Base-by-base conservation (phyloP, 2,888 invertebrate species). In the Bombylius discolor region DNA sequence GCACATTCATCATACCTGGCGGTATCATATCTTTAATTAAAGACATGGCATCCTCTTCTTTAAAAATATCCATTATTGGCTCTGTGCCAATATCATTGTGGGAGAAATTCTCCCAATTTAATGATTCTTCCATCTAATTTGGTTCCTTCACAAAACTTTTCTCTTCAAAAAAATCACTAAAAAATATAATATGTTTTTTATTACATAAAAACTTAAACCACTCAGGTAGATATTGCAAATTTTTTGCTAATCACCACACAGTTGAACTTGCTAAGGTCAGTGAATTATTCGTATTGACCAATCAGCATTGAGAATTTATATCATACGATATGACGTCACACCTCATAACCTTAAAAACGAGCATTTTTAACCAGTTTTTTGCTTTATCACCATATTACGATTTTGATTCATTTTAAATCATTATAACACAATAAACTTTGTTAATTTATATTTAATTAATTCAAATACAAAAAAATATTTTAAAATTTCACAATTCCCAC, bases 291-390 rank as follows among this genome's bases (percentile, higher is more conserved):
- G 42, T 47, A 60, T 61, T 62, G 62, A 64, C 71, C 71, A 71
- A 71, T 71, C 70, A 70, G 63, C 68, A 60, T 55, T 55, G 64
- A 61, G 63, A 64, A 64, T 63, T 62, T 59, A 66, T 56, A 71
- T 72, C 72, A 70, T 70, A 70, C 72, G 71, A 72, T 72, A 64
- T 71, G 69, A 68, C 69, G 68, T 65, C 67, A 65, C 63, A 50
- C 31, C 42, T 51, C 13, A 48, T 33, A 33, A 46, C 51, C 12
- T 49, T 23, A 54, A 45, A n/a, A 23, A 23, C 23, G 23, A 23
- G 23, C 23, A 23, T 23, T 23, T 23, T 23, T 23, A 23, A 23
- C 23, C 23, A 23, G 23, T 23, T 23, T 23, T 23, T 23, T 23
- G 23, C 23, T 23, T 23, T 23, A 23, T 23, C 23, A 23, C 23